A percentile compares a stretch with the other conserved stretches of the same genome.
These are phyloP conservation scores for Hippocampus zosterae DNA, from an alignment of 2,113 vertebrate species.

Conservation along the genomic window DNA sequence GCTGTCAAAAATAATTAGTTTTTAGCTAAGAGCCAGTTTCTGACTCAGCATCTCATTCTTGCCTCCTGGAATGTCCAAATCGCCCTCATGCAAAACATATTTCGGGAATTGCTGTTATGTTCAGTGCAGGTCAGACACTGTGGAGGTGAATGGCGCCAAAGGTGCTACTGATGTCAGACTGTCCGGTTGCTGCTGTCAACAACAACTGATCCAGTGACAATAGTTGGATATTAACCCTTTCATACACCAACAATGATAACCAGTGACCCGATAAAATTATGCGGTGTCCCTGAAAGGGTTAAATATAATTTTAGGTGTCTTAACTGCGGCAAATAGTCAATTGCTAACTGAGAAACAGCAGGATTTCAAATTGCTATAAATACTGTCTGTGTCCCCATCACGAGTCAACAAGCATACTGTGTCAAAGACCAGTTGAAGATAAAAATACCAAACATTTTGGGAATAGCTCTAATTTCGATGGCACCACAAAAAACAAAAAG, in stretches of 20 bases:
- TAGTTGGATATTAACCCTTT: conserved; percentile 10
- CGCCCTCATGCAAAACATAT: not conserved
- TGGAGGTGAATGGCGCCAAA: conserved; percentile 28
- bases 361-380: not conserved
- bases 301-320: too few species aligned
- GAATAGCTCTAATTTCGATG: conserved; percentile 55
- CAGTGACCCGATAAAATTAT: too few species aligned
- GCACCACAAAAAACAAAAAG: conserved; percentile 19
- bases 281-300: too few species aligned
- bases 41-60: not conserved
- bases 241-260: too few species aligned
- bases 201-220: conserved; percentile 41
- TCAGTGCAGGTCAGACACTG: conserved; percentile 5
- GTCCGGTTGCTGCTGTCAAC: conserved; percentile 55
- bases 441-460: conserved; percentile 28
- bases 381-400: conserved; percentile 24
- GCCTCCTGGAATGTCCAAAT: not conserved
- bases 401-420: conserved; percentile 14
- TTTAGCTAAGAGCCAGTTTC: not conserved
- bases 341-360: too few species aligned
- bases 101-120: too few species aligned
- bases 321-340: too few species aligned
- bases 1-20: not conserved
- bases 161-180: conserved; percentile 33
- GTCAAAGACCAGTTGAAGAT: conserved; percentile 25